These are phyloP conservation scores for Aurelia aurita complex sp. Pacific DNA, from an alignment of 30 jellyfish, hydroid and myxozoan species.

Conservation along the genomic window DNA sequence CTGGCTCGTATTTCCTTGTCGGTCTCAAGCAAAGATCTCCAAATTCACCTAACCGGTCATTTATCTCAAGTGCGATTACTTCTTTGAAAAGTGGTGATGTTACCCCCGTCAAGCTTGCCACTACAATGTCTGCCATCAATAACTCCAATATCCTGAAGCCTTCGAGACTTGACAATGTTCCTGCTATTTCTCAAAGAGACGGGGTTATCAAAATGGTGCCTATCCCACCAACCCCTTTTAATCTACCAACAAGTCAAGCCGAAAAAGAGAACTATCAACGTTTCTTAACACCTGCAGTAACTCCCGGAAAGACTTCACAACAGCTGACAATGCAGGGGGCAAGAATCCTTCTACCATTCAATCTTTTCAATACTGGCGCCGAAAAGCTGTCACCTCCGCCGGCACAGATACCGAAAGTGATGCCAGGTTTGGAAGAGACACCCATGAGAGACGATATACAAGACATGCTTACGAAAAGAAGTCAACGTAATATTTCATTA, in stretches of 20 bases:
- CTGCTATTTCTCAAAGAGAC: background rate
- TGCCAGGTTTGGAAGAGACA: conserved; percentile 32
- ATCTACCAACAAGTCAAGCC: background rate
- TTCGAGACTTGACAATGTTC: background rate
- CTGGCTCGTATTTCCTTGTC: conserved; percentile 4
- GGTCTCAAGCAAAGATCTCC: conserved; percentile 20
- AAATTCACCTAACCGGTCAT: conserved; percentile 1
- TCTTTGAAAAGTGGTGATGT: background rate
- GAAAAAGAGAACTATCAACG: conserved; percentile 11
- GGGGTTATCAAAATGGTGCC: conserved; percentile 21
- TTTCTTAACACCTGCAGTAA: background rate
- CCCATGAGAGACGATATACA: background rate
- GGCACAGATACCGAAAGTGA: conserved; percentile 13
- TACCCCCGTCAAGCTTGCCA: background rate
- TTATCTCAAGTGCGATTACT: background rate
- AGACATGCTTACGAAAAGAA: background rate
- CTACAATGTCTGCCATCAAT: background rate
- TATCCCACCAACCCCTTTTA: conserved; percentile 38
- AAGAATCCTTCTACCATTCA: conserved; percentile 25
- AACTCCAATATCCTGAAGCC: background rate
- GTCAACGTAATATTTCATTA: conserved; percentile 5
- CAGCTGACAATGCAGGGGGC: background rate
- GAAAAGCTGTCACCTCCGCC: conserved; percentile 25
- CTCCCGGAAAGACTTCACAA: background rate
- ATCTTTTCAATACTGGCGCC: background rate